Evolutionary conservation across 2,113 vertebrate genomes (phyloP), one percentile per base, ranked within the genome.

Genomic region (Solenodon paradoxus): DNA sequence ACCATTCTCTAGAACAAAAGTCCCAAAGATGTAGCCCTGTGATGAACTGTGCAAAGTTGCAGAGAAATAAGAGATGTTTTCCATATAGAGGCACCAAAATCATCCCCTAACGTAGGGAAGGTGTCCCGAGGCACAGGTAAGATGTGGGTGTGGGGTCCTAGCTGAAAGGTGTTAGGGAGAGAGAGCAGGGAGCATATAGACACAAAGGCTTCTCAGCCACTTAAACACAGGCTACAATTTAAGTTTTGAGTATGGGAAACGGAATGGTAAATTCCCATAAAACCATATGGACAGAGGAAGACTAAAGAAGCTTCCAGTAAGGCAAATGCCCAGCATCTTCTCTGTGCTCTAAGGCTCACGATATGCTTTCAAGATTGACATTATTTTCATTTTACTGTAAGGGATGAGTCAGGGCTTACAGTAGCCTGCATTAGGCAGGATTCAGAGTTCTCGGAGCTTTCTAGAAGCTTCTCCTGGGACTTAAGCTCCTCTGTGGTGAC

Each of bases 321-420:
- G 78, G 35, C 30, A 81, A 22, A 59, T 38, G 77, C 59, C 38
- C n/a, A 9, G 28, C 7, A 1, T 71, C 82, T n/a, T 53, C 47
- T 7, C 3, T 30, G 35, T 3, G 22, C 38, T 63, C 49, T 64
- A 63, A 28, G 88, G 57, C 51, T 47, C 47, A 17, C 40, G 47
- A 7, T 47, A 22, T 1, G 20, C 57, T 45, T 74, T 47, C 16
- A 9, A n/a, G 55, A 26, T 11, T 49, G 63, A 42, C 24, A 17
- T 32, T 57, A 28, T 68, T 81, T 90, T n/a, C 42, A 4, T 79
- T 79, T 83, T 10, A 74, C 49, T n/a, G 40, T n/a, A 57, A 93
- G 22, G 16, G 40, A 68, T 9, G n/a, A 12, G 61, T 51, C 22
- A 11, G 32, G 53, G 59, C 53, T 81, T 71, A 47, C 38, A 5